Conservation (phyloP, 2,113 vertebrate species). For the Callospermophilus lateralis region DNA sequence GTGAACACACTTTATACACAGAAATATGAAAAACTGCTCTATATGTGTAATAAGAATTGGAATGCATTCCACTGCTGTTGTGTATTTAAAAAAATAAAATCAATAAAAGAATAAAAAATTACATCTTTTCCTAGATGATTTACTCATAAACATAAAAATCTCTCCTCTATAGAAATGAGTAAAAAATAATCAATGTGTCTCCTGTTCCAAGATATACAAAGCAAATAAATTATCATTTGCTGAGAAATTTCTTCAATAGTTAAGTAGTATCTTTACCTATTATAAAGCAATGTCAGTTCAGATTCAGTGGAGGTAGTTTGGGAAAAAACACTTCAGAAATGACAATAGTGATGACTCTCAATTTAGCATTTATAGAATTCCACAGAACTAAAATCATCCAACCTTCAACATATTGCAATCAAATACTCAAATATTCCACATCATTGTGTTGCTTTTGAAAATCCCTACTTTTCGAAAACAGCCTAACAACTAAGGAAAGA, state of each 20-base stretch:
- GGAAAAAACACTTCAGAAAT: conserved; percentile 50
- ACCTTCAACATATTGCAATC: background rate
- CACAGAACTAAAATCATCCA: background rate
- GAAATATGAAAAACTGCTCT: too few relatives aligned
- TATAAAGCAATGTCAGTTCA: background rate
- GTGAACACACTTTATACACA: too few relatives aligned
- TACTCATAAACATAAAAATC: conserved; percentile 10
- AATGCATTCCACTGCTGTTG: too few relatives aligned
- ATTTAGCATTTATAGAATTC: conserved; percentile 25
- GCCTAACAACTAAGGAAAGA: background rate
- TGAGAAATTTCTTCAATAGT: background rate
- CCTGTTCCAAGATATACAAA: background rate
- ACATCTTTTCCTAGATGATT: conserved; percentile 18
- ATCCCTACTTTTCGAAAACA: background rate
- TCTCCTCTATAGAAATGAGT: conserved; percentile 22
- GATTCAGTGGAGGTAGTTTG: background rate
- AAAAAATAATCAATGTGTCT: background rate
- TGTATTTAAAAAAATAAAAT: too few relatives aligned
- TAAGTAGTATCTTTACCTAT: background rate
- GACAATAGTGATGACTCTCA: background rate
- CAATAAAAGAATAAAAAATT: background rate
- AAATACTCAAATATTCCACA: background rate
- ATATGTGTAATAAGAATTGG: too few relatives aligned
- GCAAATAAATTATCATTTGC: background rate
- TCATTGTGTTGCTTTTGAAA: background rate